A percentile compares a stretch with the other conserved stretches of the same genome.
Evolutionary conservation across 2,113 vertebrate species (phyloP).

Genomic region (Chaetura pelagica): DNA sequence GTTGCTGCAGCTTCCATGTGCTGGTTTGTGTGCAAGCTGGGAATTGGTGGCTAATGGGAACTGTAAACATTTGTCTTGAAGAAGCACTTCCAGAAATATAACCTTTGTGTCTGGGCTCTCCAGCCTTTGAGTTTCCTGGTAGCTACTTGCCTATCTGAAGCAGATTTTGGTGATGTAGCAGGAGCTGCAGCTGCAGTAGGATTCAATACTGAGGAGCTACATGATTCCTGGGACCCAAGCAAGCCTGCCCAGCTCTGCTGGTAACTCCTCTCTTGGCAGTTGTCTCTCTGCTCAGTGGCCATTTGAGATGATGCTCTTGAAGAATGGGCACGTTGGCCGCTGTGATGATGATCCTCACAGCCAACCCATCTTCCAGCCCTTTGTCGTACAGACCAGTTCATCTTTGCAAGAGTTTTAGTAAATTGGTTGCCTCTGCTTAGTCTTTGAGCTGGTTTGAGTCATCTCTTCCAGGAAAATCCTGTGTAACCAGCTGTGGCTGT

Average conservation of each 20-base stretch:
- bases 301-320: not conserved
- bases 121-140: fast-evolving
- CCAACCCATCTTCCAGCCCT: not conserved
- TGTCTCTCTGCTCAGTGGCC: not conserved
- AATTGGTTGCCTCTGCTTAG: not conserved
- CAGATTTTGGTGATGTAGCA: not conserved
- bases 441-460: not conserved
- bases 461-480: conserved; percentile 1
- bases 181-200: not conserved
- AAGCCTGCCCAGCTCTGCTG: not conserved
- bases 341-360: not conserved
- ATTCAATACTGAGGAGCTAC: fast-evolving
- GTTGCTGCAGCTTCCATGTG: fast-evolving
- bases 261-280: not conserved
- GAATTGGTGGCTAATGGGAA: not conserved
- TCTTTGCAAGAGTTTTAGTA: not conserved
- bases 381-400: not conserved
- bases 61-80: not conserved
- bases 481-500: conserved; percentile 13
- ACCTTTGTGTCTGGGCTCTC: not conserved
- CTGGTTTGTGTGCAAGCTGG: not conserved
- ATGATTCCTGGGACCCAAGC: fast-evolving
- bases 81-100: not conserved
- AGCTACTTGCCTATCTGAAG: not conserved
- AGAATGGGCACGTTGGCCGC: not conserved